Percentiles rank a stretch among this genome's conserved stretches.
Conservation (phyloP, 2,113 vertebrate genomes). For the Austrofundulus limnaeus region DNA sequence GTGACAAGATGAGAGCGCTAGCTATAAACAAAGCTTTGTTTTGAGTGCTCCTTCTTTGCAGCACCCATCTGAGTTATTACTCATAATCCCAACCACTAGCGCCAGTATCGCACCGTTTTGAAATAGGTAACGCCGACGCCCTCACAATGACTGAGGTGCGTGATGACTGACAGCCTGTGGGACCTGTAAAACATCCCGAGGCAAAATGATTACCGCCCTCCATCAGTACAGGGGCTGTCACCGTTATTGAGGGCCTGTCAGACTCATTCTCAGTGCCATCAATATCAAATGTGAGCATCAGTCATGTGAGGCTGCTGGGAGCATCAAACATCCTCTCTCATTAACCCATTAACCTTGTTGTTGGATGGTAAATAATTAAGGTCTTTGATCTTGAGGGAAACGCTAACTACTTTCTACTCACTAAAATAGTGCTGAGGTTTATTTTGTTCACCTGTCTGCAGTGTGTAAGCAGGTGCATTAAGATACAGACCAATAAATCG, state of each 20-base stretch:
- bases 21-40: not conserved
- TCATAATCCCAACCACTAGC: conserved; percentile 40
- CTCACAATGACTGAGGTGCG: conserved; percentile 27
- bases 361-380: conserved; percentile 72
- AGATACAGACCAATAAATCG: not conserved
- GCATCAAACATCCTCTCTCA: conserved; percentile 61
- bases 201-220: conserved; percentile 61
- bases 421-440: not conserved
- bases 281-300: conserved; percentile 72
- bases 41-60: conserved; percentile 18
- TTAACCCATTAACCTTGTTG: conserved; percentile 70
- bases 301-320: conserved; percentile 62
- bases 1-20: conserved; percentile 7
- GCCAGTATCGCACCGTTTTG: conserved; percentile 7
- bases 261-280: conserved; percentile 55
- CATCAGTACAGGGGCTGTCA: conserved; percentile 64
- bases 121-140: conserved; percentile 41
- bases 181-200: conserved; percentile 70
- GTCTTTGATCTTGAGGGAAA: conserved; percentile 48
- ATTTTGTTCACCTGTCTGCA: conserved; percentile 13
- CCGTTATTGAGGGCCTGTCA: conserved; percentile 72
- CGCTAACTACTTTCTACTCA: conserved; percentile 14
- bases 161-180: conserved; percentile 65
- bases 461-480: not conserved
- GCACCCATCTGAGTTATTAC: conserved; percentile 30